A percentile compares a stretch with the other conserved stretches of the same genome.
Evolutionary conservation across 2,113 vertebrate species (phyloP).

Genomic region (Probosciger aterrimus): DNA sequence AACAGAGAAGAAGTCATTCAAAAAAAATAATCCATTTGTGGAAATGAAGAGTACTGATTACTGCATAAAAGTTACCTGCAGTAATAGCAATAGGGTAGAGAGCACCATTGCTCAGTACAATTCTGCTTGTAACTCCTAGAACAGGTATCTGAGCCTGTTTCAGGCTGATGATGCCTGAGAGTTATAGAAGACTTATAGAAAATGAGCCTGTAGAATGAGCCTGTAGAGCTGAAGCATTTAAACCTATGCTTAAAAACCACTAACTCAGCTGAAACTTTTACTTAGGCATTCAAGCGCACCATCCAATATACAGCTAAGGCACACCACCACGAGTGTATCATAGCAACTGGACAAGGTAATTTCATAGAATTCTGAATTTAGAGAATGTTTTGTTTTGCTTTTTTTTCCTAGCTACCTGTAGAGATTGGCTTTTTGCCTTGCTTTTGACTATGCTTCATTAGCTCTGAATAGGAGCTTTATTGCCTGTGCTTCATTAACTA

Average conservation of each 20-base stretch:
- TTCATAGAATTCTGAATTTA: not conserved
- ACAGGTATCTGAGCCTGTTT: not conserved
- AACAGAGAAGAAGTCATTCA: not conserved
- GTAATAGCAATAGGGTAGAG: not conserved
- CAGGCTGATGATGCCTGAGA: not conserved
- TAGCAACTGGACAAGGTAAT: not conserved
- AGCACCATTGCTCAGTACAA: not conserved
- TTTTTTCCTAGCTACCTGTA: conserved; percentile 11
- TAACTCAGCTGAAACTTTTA: not conserved
- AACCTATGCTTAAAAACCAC: not conserved
- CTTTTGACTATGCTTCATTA: not conserved
- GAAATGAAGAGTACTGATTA: not conserved
- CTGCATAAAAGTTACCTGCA: not conserved
- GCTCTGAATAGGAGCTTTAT: not conserved
- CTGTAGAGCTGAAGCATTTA: not conserved
- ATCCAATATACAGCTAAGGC: not conserved
- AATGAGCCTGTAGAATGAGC: not conserved
- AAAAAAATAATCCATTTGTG: not conserved
- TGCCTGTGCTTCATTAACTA: not conserved
- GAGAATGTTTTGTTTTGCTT: not conserved
- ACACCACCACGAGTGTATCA: not conserved
- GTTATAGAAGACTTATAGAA: not conserved
- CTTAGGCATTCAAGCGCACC: not conserved
- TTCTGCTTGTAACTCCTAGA: not conserved
- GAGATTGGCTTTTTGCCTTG: conserved; percentile 3